phyloP scores from a whole-genome alignment of 2,797 vertebrate species.

The Aeoliscus strigatus region DNA sequence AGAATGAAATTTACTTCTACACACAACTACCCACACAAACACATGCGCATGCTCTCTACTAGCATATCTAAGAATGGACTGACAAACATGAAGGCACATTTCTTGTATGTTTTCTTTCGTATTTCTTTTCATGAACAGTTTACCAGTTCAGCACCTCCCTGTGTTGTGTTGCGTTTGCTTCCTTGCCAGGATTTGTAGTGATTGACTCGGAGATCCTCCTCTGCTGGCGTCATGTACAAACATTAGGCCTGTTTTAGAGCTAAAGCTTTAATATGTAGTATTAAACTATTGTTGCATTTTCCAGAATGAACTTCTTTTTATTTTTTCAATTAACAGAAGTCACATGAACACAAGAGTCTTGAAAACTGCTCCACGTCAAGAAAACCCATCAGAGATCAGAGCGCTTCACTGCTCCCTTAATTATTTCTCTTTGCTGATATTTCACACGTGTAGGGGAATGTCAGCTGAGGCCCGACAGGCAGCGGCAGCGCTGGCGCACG shows the following conservation, averaged over 20 bases:
- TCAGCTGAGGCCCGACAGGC: conserved; percentile 54
- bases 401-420: conserved; percentile 47
- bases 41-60: too few relatives aligned
- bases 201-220: conserved; percentile 25
- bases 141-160: conserved; percentile 53
- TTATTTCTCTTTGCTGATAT: conserved; percentile 70
- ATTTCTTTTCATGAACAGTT: conserved; percentile 32
- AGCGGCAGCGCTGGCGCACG: conserved; percentile 65
- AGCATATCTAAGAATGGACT: too few relatives aligned
- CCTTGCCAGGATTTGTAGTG: conserved; percentile 15
- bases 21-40: too few relatives aligned
- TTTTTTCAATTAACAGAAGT: too few relatives aligned
- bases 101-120: too few relatives aligned
- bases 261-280: conserved; percentile 24
- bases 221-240: conserved; percentile 39
- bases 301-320: too few relatives aligned
- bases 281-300: too few relatives aligned
- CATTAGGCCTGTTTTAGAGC: conserved; percentile 48
- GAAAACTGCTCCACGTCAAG: conserved; percentile 12
- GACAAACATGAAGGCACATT: too few relatives aligned
- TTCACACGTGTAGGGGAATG: conserved; percentile 72
- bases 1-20: too few relatives aligned
- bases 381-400: conserved; percentile 35
- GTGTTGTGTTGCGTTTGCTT: too few relatives aligned
- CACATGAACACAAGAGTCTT: background rate